Evolutionary conservation across 2,888 invertebrate genomes (phyloP), one percentile per base, ranked within the genome.

Genomic region (Tiliacea aurago): DNA sequence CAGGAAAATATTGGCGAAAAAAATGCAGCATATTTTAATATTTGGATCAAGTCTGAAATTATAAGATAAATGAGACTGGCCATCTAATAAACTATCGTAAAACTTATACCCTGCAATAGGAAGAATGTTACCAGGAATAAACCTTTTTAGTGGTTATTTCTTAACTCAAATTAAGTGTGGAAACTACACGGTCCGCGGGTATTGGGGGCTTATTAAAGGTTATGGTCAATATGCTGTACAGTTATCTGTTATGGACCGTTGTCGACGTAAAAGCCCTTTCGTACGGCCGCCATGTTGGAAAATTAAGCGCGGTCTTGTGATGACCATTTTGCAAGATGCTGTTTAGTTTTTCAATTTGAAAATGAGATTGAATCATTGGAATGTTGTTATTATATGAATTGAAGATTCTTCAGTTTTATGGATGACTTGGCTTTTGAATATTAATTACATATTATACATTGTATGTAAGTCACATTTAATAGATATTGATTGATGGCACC

Each of bases 171-270:
- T 87, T 87, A 88, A 89, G 86, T 86, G 87, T 87, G 85, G 87
- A 87, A 90, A 90, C 87, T 87, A 85, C 86, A 86, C 84, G 86
- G 86, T 84, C 70, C 70, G 84, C 83, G 84, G 85, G 70, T 86
- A 86, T 87, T 83, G 84, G 78, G 76, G 80, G 79, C 87, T 91
- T 89, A 91, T 90, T 91, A 90, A 88, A 91, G 91, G 90, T 91
- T 90, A 92, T 90, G 88, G 91, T 87, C 90, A 90, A 90, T 91
- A 89, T 88, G 84, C 86, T 84, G 89, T 89, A 91, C 93, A 89
- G 91, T 92, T 91, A 91, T 82, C 83, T 84, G 84, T 84, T 87
- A 86, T 86, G 76, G 83, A 62, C 73, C 67, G 76, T 71, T 78
- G 73, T 78, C 73, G 80, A 82, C 66, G 78, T 66, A 76, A 74